phyloP scores from a whole-genome alignment of 1,140 invertebrate species.

The Drosophila novamexicana region DNA sequence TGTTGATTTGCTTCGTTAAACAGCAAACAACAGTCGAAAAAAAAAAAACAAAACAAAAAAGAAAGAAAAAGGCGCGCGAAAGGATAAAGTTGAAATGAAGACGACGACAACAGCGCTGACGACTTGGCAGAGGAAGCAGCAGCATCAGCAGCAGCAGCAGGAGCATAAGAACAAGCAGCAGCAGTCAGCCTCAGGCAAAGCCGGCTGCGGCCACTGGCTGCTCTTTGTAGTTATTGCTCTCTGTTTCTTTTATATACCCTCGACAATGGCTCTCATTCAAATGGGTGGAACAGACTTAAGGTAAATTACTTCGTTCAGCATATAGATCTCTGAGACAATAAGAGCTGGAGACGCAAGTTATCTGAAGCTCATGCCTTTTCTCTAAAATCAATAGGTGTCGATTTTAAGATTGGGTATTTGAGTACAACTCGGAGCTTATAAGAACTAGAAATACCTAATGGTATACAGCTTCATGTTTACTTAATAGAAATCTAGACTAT shows the following conservation, averaged over 20 bases:
- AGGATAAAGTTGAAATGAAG: conserved; percentile 63
- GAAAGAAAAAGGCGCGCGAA: conserved; percentile 45
- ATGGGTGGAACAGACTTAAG: no score
- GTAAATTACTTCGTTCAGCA: no score
- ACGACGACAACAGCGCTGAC: conserved; percentile 36
- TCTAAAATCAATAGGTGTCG: no score
- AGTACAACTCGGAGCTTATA: no score
- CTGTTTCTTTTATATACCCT: conserved; percentile 12
- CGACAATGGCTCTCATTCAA: no score
- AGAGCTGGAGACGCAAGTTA: no score
- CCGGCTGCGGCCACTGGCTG: conserved; percentile 22
- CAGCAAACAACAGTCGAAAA: conserved; percentile 68
- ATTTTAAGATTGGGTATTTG: no score
- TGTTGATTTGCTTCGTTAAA: conserved; percentile 83
- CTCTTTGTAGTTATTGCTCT: conserved; percentile 42
- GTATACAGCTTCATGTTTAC: no score
- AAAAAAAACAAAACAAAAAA: conserved; percentile 34
- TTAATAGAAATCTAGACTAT: no score
- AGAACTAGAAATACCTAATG: no score
- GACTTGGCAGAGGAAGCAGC: conserved; percentile 37
- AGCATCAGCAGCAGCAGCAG: background rate
- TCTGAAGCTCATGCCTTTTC: no score
- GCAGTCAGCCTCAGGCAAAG: conserved; percentile 37
- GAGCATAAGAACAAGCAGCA: conserved; percentile 2
- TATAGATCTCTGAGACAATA: no score